phyloP scores from a whole-genome alignment of 2,888 invertebrate species.

The Scaptomyza reducta region DNA sequence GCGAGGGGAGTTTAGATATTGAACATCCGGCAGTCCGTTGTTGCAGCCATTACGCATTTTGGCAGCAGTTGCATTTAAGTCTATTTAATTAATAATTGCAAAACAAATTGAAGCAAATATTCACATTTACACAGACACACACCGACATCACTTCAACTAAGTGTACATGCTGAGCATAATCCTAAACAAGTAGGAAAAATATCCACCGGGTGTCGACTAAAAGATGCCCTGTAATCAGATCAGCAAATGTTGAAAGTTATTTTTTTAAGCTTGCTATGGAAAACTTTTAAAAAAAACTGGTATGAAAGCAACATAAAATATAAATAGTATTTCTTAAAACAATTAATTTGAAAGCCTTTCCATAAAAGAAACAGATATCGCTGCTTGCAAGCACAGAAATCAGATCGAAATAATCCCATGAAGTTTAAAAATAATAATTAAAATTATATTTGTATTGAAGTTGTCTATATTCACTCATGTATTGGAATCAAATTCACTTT shows the following conservation, averaged over 20 bases:
- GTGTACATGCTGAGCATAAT: constrained; percentile 46
- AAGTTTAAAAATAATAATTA: too few species aligned
- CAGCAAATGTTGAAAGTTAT: background rate
- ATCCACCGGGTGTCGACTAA: background rate
- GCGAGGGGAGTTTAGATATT: background rate
- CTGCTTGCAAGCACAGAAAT: too few species aligned
- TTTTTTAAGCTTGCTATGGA: too few species aligned
- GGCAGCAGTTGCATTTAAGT: constrained; percentile 65
- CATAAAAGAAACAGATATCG: too few species aligned
- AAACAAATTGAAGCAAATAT: constrained; percentile 61
- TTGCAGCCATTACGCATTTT: constrained; percentile 45
- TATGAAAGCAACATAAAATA: too few species aligned
- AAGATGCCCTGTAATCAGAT: background rate
- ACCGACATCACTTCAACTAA: constrained; percentile 2
- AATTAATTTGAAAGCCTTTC: too few species aligned
- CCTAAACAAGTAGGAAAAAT: constrained; percentile 29
- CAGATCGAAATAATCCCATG: too few species aligned
- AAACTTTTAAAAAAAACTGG: too few species aligned
- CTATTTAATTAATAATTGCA: constrained; percentile 67
- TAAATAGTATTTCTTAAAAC: too few species aligned
- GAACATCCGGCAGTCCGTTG: constrained; percentile 28
- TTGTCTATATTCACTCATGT: too few species aligned
- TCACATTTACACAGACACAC: constrained; percentile 22
- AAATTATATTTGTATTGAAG: too few species aligned
- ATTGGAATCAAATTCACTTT: too few species aligned